Evolutionary conservation across 2,113 vertebrate genomes (phyloP), one percentile per base, ranked within the genome.

Genomic region (Cololabis saira): DNA sequence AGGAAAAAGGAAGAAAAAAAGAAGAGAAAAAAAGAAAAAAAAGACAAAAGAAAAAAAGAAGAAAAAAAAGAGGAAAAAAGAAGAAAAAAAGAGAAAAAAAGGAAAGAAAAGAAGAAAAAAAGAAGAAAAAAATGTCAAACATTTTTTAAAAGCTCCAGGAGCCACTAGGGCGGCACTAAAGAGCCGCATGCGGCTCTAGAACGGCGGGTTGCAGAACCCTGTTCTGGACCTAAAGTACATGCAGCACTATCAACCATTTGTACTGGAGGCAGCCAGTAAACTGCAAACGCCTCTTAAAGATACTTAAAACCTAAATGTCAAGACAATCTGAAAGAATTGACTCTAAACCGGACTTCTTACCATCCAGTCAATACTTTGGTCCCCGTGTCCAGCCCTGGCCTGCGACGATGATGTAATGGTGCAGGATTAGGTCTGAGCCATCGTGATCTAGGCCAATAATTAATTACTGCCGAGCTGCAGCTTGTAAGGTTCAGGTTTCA

Each of bases 351-450:
- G 22, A 41, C 13, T 15, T 33, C 59, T 40, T 40, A 12, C 27
- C 24, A 27, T 37, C 41, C 0, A 3, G 15, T 62, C 52, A 24
- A 45, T 18, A 18, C 24, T 24, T 53, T 12, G 44, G 40, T 33
- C 50, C 45, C 50, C 56, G 44, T 42, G 50, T 48, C 37, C 21
- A 17, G 42, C 21, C 19, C 54, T 47, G 45, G 27, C 60, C 67
- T 18, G 30, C 42, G 43, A 13, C 18, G 51, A 60, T 84, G 65
- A 82, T 71, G 72, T 85, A 78, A 85, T 64, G 63, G 22, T 19
- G 43, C 10, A 33, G 82, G 82, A 87, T 85, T 88, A 82, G 49
- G 54, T 48, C 60, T 67, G 56, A 72, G 30, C 55, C 40, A 27
- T 41, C 27, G 48, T 51, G 70, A 41, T 54, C 27, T 43, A 42